Conservation (phyloP, 2,113 vertebrate species). For the Chitala chitala region DNA sequence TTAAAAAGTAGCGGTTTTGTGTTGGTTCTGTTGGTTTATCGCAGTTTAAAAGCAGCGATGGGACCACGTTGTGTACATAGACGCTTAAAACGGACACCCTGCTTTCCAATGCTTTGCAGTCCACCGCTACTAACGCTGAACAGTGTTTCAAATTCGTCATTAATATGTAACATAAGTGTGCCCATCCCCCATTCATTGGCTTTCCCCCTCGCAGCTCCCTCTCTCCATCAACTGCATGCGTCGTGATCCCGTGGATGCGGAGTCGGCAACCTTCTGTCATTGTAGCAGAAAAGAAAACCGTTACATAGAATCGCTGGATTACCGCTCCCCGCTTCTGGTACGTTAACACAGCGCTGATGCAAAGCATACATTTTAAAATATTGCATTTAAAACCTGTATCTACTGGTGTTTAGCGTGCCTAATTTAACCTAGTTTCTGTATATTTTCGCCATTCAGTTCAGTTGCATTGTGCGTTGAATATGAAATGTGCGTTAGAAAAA, state of each 20-base stretch:
- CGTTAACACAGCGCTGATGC: not conserved
- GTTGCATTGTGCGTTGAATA: not conserved
- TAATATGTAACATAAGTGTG: conserved; percentile 36
- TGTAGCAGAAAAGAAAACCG: conserved; percentile 6
- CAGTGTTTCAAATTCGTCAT: conserved; percentile 23
- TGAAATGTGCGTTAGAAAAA: too few relatives aligned
- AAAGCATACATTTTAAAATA: not conserved
- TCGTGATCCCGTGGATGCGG: conserved; percentile 20
- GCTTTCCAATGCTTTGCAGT: too few relatives aligned
- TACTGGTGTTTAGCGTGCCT: not conserved
- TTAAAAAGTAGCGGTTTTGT: not conserved
- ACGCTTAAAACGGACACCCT: too few relatives aligned
- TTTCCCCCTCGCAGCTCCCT: conserved; percentile 16
- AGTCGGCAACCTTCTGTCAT: conserved; percentile 21
- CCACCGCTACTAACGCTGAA: too few relatives aligned
- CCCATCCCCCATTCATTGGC: conserved; percentile 49
- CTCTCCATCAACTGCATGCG: conserved; percentile 20
- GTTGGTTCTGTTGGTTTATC: not conserved
- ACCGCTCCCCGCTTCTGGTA: conserved; percentile 10
- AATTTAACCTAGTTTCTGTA: not conserved
- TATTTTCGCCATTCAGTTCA: not conserved
- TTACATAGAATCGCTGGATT: conserved; percentile 10
- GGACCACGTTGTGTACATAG: too few relatives aligned
- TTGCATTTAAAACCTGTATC: not conserved
- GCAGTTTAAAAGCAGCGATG: too few relatives aligned